phyloP scores from a whole-genome alignment of 2,113 vertebrate species.

The Vidua chalybeata region DNA sequence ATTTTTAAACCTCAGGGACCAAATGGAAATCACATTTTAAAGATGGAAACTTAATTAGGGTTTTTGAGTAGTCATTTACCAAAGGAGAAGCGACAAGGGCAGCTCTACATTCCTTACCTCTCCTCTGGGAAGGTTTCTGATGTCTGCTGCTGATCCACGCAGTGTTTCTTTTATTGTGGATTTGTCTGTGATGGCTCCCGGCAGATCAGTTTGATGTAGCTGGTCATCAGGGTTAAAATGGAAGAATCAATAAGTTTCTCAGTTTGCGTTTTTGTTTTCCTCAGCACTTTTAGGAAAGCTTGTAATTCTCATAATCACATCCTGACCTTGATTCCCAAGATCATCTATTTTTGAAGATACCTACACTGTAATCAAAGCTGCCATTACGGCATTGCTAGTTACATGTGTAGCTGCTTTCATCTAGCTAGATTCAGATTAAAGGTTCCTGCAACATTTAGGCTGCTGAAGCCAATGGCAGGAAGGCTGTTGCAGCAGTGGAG shows the following conservation, averaged over 20 bases:
- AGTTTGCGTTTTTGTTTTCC: not conserved
- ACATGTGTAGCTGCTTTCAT: not conserved
- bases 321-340: not conserved
- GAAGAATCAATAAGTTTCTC: conserved; percentile 2
- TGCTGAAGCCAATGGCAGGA: not conserved
- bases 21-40: conserved; percentile 39
- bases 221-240: not conserved
- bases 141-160: not conserved
- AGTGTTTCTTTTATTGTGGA: not conserved
- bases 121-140: not conserved
- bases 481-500: not conserved
- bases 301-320: not conserved
- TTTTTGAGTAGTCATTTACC: conserved; percentile 3
- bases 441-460: not conserved
- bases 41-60: conserved; percentile 31
- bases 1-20: conserved; percentile 37
- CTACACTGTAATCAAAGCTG: conserved; percentile 8
- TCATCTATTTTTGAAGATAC: not conserved
- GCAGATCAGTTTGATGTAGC: not conserved
- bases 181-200: not conserved
- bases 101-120: conserved; percentile 27
- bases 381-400: not conserved
- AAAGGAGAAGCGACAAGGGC: not conserved
- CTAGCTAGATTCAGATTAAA: conserved; percentile 12
- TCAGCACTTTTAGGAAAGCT: not conserved